Conservation (phyloP, 2,113 vertebrate species). For the Megaceryle maxima region DNA sequence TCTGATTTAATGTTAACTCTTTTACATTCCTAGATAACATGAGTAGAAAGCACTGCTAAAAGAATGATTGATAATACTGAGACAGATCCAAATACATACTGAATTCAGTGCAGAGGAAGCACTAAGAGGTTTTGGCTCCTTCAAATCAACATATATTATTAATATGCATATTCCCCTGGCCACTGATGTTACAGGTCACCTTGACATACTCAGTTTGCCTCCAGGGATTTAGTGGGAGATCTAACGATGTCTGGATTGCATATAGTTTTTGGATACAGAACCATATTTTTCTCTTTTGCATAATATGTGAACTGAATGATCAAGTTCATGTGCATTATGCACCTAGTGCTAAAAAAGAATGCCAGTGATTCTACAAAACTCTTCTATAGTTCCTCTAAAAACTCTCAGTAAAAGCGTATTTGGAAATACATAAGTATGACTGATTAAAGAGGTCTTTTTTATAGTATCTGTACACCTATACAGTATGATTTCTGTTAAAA, state of each 20-base stretch:
- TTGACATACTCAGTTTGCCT: not conserved
- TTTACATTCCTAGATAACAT: conserved; percentile 61
- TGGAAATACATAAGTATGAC: not conserved
- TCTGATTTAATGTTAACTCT: conserved; percentile 46
- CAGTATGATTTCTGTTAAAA: not conserved
- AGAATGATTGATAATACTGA: conserved; percentile 48
- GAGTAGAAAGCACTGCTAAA: conserved; percentile 25
- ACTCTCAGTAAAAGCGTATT: not conserved
- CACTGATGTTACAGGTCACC: not conserved
- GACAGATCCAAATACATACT: conserved; percentile 17
- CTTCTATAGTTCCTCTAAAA: not conserved
- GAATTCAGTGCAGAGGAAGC: not conserved
- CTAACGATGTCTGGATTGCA: not conserved
- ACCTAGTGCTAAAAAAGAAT: not conserved
- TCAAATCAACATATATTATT: not conserved
- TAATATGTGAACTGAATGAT: not conserved
- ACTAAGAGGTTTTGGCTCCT: not conserved
- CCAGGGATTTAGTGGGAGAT: not conserved
- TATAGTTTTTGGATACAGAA: not conserved
- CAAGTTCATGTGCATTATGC: not conserved
- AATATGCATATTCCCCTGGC: not conserved
- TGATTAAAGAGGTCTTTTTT: not conserved
- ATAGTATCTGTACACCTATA: not conserved
- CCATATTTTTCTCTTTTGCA: not conserved
- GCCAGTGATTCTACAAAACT: not conserved